Evolutionary conservation across 64 coral and sea anemone species (phyloP).

Genomic region (Stichodactyla helianthus): DNA sequence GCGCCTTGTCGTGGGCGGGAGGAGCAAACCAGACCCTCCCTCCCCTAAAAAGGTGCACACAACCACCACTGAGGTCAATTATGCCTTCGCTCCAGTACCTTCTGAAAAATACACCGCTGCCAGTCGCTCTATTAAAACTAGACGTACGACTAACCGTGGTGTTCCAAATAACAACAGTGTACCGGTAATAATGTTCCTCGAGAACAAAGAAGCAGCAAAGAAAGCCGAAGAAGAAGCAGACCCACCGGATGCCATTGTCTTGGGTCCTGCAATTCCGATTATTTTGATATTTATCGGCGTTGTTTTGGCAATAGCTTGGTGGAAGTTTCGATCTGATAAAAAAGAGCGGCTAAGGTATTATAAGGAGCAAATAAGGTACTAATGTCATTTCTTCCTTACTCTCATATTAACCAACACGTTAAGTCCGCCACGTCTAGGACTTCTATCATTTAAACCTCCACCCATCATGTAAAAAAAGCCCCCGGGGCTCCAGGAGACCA

Average conservation of each 20-base stretch:
- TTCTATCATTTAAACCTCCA: neutral
- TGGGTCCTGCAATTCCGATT: slow-evolving; percentile 19
- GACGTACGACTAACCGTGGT: neutral
- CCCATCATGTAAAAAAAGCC: neutral
- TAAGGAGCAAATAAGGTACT: slow-evolving; percentile 34
- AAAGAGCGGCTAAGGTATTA: slow-evolving; percentile 30
- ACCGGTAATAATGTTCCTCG: neutral
- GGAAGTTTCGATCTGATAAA: slow-evolving; percentile 17
- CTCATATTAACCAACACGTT: neutral
- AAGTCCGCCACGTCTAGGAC: neutral
- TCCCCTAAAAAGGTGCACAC: too few relatives aligned
- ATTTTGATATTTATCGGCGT: slow-evolving; percentile 30
- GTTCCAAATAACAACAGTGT: neutral
- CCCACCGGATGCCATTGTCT: slow-evolving; percentile 4
- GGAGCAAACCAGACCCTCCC: neutral
- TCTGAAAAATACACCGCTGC: neutral
- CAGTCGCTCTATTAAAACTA: neutral
- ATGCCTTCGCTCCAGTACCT: neutral
- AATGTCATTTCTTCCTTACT: slow-evolving; percentile 8
- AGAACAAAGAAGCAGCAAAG: neutral
- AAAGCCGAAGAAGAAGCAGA: slow-evolving; percentile 15
- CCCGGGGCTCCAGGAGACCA: too few relatives aligned
- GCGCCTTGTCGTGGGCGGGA: neutral
- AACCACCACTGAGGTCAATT: neutral
- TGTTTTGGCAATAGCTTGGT: slow-evolving; percentile 20